Percentiles rank a stretch among this genome's conserved stretches.
Conservation (phyloP, 1,140 invertebrate genomes). For the Oryctes rhinoceros region DNA sequence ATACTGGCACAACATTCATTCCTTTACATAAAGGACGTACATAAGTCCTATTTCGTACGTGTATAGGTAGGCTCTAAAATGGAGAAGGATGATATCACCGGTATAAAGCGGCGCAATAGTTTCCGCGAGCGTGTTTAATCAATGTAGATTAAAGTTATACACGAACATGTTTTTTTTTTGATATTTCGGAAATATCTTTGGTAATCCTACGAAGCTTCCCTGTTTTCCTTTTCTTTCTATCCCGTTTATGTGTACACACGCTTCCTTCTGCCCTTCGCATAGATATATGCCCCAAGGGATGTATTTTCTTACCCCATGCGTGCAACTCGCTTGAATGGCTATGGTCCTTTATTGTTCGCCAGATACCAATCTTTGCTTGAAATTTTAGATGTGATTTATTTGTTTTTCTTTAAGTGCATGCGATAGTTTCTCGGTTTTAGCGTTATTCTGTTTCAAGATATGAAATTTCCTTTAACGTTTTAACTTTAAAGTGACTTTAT, state of each 20-base stretch:
- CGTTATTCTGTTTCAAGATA: background rate
- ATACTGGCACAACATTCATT: too few relatives aligned
- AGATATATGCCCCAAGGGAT: slow-evolving; percentile 1
- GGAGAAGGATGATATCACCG: too few relatives aligned
- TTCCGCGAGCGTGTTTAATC: too few relatives aligned
- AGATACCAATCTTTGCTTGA: slow-evolving; percentile 21
- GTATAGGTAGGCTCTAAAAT: too few relatives aligned
- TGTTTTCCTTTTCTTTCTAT: background rate
- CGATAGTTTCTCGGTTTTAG: background rate
- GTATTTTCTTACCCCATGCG: slow-evolving; percentile 26
- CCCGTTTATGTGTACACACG: slow-evolving; percentile 1
- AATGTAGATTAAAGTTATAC: too few relatives aligned
- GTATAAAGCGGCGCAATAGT: too few relatives aligned
- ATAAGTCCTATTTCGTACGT: too few relatives aligned
- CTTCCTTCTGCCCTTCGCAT: slow-evolving; percentile 18
- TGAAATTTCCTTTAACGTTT: background rate
- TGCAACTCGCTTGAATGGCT: slow-evolving; percentile 1
- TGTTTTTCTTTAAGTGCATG: slow-evolving; percentile 3
- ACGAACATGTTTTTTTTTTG: too few relatives aligned
- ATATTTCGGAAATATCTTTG: background rate
- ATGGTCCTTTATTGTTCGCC: slow-evolving; percentile 28
- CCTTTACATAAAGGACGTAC: too few relatives aligned
- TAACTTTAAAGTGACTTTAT: too few relatives aligned
- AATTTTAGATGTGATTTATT: slow-evolving; percentile 34
- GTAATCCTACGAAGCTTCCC: background rate